phyloP scores from a whole-genome alignment of 2,888 invertebrate species.

The Drosophila phalerata region DNA sequence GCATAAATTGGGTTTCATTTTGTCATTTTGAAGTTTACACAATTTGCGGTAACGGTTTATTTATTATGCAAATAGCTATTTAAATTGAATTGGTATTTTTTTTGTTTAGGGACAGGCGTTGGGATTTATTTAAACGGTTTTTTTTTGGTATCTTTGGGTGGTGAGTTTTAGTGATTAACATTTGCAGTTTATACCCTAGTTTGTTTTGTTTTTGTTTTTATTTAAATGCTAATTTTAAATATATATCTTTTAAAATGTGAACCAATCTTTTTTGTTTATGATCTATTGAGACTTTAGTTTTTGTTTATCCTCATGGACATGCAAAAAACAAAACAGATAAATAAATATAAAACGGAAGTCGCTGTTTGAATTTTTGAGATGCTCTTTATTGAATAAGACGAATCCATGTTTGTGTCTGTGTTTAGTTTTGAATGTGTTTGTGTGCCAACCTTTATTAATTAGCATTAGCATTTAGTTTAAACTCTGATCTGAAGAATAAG shows the following conservation, averaged over 20 bases:
- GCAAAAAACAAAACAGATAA: constrained; percentile 34
- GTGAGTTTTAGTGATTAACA: constrained; percentile 66
- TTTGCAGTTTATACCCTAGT: constrained; percentile 70
- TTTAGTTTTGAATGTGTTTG: constrained; percentile 27
- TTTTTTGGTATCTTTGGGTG: constrained; percentile 40
- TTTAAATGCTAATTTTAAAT: constrained; percentile 76
- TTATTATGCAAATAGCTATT: constrained; percentile 78
- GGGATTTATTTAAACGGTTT: constrained; percentile 49
- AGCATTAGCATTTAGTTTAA: constrained; percentile 65
- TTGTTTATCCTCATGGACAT: constrained; percentile 49
- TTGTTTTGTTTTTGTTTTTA: constrained; percentile 53
- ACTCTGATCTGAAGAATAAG: constrained; percentile 74
- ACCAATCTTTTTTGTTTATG: constrained; percentile 54
- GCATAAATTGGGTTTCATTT: constrained; percentile 65
- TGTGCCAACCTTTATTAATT: constrained; percentile 65
- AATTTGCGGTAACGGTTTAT: constrained; percentile 69
- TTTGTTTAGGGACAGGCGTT: constrained; percentile 52
- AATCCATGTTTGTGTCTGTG: constrained; percentile 36
- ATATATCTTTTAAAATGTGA: constrained; percentile 62
- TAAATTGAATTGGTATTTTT: constrained; percentile 73
- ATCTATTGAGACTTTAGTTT: constrained; percentile 52
- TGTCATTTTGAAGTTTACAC: constrained; percentile 61
- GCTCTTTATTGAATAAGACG: constrained; percentile 64
- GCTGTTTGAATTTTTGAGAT: constrained; percentile 56
- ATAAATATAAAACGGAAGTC: constrained; percentile 54